Evolutionary conservation across 2,113 vertebrate species (phyloP).

Genomic region (Grammomys dolichurus): DNA sequence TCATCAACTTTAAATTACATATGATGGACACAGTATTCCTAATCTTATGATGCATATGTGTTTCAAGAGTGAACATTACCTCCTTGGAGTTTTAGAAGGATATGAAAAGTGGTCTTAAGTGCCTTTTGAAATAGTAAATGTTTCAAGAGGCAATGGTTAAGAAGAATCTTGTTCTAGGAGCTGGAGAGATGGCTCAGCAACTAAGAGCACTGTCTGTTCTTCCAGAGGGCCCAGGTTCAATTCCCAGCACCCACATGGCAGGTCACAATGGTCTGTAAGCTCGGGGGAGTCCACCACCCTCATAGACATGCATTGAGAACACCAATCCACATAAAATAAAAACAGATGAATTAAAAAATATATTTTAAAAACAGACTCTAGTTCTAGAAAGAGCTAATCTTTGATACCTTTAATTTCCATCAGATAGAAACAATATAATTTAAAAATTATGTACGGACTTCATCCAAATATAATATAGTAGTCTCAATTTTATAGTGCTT

Average conservation of each 20-base stretch:
- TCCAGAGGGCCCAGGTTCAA: not conserved
- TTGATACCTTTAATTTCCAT: constrained; percentile 9
- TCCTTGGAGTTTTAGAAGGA: constrained; percentile 37
- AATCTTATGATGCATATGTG: constrained; percentile 61
- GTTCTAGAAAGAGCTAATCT: constrained; percentile 45
- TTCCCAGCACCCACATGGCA: not conserved
- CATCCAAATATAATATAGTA: constrained; percentile 19
- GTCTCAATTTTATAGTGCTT: constrained; percentile 36
- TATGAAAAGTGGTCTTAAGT: constrained; percentile 19
- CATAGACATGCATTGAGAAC: not conserved
- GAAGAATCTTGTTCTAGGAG: constrained; percentile 32
- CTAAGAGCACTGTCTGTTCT: not conserved
- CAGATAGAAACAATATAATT: constrained; percentile 43
- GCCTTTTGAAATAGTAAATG: constrained; percentile 52
- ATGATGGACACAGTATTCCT: constrained; percentile 25
- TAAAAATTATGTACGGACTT: constrained; percentile 35
- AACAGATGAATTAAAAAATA: not conserved
- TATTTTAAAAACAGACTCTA: not conserved
- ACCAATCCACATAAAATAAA: not conserved
- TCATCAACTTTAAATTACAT: constrained; percentile 40
- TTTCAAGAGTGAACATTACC: not conserved
- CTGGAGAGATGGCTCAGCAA: not conserved
- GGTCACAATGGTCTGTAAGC: not conserved
- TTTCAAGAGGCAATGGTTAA: constrained; percentile 19
- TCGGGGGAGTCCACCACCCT: not conserved